Evolutionary conservation across 2,888 invertebrate species (phyloP), one percentile per base, ranked within the genome.

Genomic region (Spialia ferax): DNA sequence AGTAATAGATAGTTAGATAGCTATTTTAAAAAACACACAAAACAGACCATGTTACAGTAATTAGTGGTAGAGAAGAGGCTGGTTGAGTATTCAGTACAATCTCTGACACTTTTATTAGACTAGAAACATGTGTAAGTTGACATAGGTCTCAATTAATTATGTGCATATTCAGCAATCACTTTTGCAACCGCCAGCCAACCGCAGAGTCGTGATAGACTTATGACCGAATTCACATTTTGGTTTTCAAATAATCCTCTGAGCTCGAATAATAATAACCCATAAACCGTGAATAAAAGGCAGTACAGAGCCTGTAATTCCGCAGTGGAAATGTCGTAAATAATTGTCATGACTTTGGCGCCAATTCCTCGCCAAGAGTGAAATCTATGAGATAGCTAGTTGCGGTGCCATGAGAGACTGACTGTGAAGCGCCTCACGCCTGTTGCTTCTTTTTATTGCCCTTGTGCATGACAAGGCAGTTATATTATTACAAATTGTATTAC

Each of bases 251-350:
- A 88, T 91, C 85, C 85, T 81, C 82, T 77, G 79, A 76, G 76
- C 83, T 79, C 70, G 84, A 87, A 89, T 90, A 88, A 90, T 89
- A 87, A 87, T n/a, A n/a, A n/a, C n/a, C n/a, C n/a, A n/a, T n/a
- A n/a, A n/a, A 84, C 86, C 83, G 84, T 83, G 87, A 88, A 88
- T 90, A 88, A 50, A 50, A 50, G 76, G 76, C 80, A 78, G 79
- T 45, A 18, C 45, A 45, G 76, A 75, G 79, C 80, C 77, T 76
- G 76, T 74, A 88, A 90, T 85, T 86, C 82, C 81, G 80, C 80
- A 77, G 83, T 78, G 82, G 83, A 83, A 85, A 82, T 78, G 83
- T 84, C 84, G 82, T 89, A 88, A 90, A 89, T 90, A 89, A 89
- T 88, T 87, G 87, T 85, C 83, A 82, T 80, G 82, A 84, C 84